Evolutionary conservation across 2,888 invertebrate genomes (phyloP).

Genomic region (Julus scanicus): DNA sequence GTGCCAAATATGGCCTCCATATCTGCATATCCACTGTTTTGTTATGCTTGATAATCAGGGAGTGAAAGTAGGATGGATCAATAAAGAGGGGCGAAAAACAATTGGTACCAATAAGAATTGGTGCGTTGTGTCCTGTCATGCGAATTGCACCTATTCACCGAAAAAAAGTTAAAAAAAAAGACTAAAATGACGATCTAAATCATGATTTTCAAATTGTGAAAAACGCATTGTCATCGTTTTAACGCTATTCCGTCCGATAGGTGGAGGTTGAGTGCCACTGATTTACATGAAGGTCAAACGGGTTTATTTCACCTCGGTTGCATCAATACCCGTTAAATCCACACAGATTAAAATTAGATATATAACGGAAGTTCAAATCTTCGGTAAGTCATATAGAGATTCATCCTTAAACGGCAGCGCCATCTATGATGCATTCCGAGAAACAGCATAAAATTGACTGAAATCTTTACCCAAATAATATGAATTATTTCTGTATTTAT

Average conservation of each 20-base stretch:
- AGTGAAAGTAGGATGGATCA: constrained; percentile 39
- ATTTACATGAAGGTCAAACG: neutral
- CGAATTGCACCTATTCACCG: neutral
- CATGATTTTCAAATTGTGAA: neutral
- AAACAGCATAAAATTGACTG: too few relatives aligned
- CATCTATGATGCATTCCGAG: too few relatives aligned
- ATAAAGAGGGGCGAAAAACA: constrained; percentile 15
- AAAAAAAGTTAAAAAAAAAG: neutral
- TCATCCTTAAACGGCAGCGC: too few relatives aligned
- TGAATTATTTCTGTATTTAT: too few relatives aligned
- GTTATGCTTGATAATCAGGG: neutral
- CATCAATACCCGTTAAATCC: neutral
- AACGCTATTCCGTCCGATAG: neutral
- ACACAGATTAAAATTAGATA: too few relatives aligned
- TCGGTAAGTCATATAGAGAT: too few relatives aligned
- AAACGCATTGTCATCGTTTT: neutral
- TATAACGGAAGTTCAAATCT: too few relatives aligned
- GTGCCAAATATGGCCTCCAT: neutral
- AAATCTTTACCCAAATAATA: too few relatives aligned
- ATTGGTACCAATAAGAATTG: constrained; percentile 15
- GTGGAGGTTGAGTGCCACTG: neutral
- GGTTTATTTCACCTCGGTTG: too few relatives aligned
- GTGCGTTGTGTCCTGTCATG: constrained; percentile 36
- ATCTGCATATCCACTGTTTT: neutral
- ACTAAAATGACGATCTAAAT: neutral